A percentile compares a stretch with the other conserved stretches of the same genome.
phyloP scores from a whole-genome alignment of 2,888 invertebrate species.

The Polymixis flavicincta region DNA sequence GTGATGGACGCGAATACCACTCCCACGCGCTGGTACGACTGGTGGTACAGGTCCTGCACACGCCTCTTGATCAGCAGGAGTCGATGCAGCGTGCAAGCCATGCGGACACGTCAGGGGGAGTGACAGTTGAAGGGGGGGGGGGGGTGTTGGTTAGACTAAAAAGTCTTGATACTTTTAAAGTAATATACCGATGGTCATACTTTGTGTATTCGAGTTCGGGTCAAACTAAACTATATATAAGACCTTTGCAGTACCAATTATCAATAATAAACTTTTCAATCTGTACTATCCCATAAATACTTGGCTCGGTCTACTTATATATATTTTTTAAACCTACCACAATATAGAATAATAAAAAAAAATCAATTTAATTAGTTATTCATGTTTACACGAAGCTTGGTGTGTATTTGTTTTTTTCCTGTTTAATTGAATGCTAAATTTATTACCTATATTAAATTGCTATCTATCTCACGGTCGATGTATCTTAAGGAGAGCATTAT shows the following conservation, averaged over 20 bases:
- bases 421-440: background rate
- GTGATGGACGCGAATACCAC: constrained; percentile 98
- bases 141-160: background rate
- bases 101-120: constrained; percentile 46
- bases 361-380: background rate
- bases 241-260: background rate
- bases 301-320: background rate
- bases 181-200: background rate
- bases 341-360: background rate
- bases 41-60: constrained; percentile 96
- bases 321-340: background rate
- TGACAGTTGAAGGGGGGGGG: constrained; percentile 33
- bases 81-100: constrained; percentile 42
- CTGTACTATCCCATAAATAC: background rate
- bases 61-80: constrained; percentile 68
- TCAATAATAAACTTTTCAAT: background rate
- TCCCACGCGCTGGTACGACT: constrained; percentile 97
- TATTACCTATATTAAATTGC: background rate
- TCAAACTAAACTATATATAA: background rate
- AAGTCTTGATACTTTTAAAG: background rate
- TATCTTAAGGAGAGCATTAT: background rate
- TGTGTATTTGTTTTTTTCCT: background rate
- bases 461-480: constrained; percentile 1
- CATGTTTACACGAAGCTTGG: background rate
- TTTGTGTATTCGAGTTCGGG: background rate